phyloP scores from a whole-genome alignment of 64 coral and sea anemone genomes.

The Actinia equina region DNA sequence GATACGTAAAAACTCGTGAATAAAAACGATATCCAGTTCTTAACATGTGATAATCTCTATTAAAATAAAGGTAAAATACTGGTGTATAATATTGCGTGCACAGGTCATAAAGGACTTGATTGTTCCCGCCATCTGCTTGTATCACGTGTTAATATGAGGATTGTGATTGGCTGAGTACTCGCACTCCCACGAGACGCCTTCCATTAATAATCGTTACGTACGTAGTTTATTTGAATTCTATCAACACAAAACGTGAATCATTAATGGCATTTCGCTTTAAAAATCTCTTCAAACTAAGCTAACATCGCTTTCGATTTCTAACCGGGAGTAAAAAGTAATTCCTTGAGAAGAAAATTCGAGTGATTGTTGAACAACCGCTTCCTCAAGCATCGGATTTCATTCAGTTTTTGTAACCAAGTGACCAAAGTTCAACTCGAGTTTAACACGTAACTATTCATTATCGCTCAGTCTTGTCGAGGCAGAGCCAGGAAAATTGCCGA shows the following conservation, averaged over 20 bases:
- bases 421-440: not conserved
- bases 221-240: too few relatives aligned
- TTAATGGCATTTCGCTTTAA: conserved; percentile 8
- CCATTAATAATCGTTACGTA: too few relatives aligned
- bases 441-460: too few relatives aligned
- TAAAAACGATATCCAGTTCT: too few relatives aligned
- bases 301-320: not conserved
- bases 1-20: too few relatives aligned
- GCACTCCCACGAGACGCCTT: conserved; percentile 33
- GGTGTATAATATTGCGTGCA: too few relatives aligned
- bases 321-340: not conserved
- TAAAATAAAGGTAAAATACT: too few relatives aligned
- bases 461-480: not conserved
- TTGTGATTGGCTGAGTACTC: not conserved
- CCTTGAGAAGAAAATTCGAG: not conserved
- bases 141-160: not conserved
- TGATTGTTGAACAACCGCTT: not conserved
- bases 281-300: not conserved
- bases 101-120: too few relatives aligned
- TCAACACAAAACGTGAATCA: too few relatives aligned
- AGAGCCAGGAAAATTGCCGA: not conserved
- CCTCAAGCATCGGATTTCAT: not conserved
- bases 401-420: not conserved
- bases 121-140: too few relatives aligned
- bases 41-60: too few relatives aligned